Conservation (phyloP, 2,888 invertebrate species). For the Drosophila neonasuta region DNA sequence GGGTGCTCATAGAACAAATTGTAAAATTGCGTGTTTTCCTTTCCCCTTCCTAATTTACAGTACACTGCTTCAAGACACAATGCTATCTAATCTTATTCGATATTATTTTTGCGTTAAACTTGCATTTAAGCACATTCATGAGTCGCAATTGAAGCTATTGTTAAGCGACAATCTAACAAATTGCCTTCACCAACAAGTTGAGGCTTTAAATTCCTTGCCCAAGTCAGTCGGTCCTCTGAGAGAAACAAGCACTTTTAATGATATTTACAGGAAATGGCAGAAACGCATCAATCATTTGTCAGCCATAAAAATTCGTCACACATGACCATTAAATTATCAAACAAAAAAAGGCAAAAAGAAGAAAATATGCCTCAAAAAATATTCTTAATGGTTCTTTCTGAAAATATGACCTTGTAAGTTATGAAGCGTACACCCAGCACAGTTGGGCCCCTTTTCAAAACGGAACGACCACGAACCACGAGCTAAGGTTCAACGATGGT, state of each 20-base stretch:
- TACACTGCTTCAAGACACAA: constrained; percentile 60
- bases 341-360: constrained; percentile 38
- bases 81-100: constrained; percentile 78
- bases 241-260: constrained; percentile 60
- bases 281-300: constrained; percentile 78
- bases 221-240: constrained; percentile 8
- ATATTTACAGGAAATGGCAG: constrained; percentile 73
- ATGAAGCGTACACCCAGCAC: constrained; percentile 47
- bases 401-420: constrained; percentile 76
- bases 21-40: constrained; percentile 68
- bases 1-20: constrained; percentile 79
- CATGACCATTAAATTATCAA: constrained; percentile 69
- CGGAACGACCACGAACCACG: constrained; percentile 15
- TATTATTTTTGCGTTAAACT: constrained; percentile 78
- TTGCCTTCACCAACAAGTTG: constrained; percentile 47
- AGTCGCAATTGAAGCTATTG: constrained; percentile 23
- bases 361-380: constrained; percentile 29
- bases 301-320: constrained; percentile 79
- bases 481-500: constrained; percentile 64
- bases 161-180: constrained; percentile 39
- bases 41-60: constrained; percentile 16
- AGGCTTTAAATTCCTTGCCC: constrained; percentile 49
- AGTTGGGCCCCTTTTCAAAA: constrained; percentile 53
- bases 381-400: constrained; percentile 69
- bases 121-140: constrained; percentile 70